Evolutionary conservation across 1,140 invertebrate species (phyloP), one percentile per base, ranked within the genome.

Genomic region (Prorops nasuta): DNA sequence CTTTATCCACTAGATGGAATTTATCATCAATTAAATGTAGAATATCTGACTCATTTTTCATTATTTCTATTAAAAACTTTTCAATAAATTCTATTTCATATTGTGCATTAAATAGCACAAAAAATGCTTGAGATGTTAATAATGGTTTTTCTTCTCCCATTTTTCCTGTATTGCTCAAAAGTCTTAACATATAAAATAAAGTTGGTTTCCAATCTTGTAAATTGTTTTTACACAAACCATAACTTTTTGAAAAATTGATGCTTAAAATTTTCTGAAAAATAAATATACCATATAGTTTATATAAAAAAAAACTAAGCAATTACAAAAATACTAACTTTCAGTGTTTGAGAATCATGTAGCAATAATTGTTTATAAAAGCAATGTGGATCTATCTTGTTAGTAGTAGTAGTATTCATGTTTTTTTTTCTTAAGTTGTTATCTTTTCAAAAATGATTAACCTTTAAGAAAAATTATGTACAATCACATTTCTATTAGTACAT

Each of bases 261-360:
- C 16, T 49, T 50, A 69, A 60, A 9, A 67, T 46, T 57, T 52
- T 61, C 66, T 67, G 56, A 37, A 57, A 59, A 35, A 21, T 31
- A 18, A 21, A 31, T 36, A 48, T 7, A 41, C 12, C 43, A 40
- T 22, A 22, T 9, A 1, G 1, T 37, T 10, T 42, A 31, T 22
- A 18, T 38, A 14, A 1, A 19, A 12, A 18, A 31, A 35, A 34
- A 2, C 44, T 9, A 16, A 0, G 2, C 18, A 46, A 37, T 40
- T 50, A 20, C 44, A 49, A 19, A 38, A 51, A 53, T 19, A n/a
- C 17, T n/a, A n/a, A 34, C 16, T 32, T 47, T 17, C 8, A 24
- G n/a, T 34, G 37, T 17, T 18, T 17, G 28, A 34, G 0, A 8
- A 44, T 38, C 37, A 31, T 15, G 28, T 35, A 35, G 0, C 21